phyloP scores from a whole-genome alignment of 2,113 vertebrate species.

The Haliaeetus leucogaster region DNA sequence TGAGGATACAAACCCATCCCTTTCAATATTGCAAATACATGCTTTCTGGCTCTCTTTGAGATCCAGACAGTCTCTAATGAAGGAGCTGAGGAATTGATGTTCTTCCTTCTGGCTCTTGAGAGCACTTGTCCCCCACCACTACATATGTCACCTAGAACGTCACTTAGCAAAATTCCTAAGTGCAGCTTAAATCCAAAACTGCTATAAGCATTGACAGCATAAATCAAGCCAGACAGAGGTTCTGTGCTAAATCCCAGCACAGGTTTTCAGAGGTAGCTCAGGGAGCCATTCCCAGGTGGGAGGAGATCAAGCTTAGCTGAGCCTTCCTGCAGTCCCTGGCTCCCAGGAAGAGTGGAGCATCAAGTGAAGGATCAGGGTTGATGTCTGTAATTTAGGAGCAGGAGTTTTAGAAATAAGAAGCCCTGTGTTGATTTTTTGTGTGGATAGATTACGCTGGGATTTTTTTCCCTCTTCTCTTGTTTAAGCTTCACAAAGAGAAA shows the following conservation, averaged over 20 bases:
- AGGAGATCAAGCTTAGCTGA: not conserved
- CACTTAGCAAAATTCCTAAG: not conserved
- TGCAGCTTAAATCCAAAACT: not conserved
- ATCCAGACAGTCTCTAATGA: not conserved
- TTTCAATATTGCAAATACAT: not conserved
- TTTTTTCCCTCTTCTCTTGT: not conserved
- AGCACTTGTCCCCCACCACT: not conserved
- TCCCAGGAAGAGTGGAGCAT: not conserved
- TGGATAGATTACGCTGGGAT: not conserved
- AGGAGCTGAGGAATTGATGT: not conserved
- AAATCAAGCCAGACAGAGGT: not conserved
- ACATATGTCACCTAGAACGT: not conserved
- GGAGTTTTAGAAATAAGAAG: not conserved
- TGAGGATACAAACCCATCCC: not conserved
- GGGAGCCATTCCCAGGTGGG: not conserved
- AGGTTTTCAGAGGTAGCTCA: not conserved
- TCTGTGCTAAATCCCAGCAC: not conserved
- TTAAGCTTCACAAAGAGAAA: not conserved
- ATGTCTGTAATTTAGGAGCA: not conserved
- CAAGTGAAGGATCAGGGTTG: not conserved
- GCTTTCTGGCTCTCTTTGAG: not conserved
- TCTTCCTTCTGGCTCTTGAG: not conserved
- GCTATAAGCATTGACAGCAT: not conserved
- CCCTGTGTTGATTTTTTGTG: not conserved
- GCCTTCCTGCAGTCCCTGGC: not conserved